Evolutionary conservation across 2,797 vertebrate genomes (phyloP).

Genomic region (Linurgus olivaceus): DNA sequence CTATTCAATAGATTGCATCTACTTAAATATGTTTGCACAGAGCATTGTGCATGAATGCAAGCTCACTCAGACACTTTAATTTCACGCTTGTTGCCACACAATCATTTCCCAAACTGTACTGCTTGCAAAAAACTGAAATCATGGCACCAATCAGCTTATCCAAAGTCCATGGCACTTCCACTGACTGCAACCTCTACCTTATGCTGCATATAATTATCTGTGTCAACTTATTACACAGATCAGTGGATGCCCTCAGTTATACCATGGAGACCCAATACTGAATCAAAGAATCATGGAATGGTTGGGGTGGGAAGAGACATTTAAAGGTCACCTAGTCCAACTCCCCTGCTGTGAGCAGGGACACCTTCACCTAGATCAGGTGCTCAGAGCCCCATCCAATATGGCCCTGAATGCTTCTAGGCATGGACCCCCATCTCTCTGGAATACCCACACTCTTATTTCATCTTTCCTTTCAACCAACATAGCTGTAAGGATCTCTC

Average conservation of each 20-base stretch:
- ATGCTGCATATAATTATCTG: neutral
- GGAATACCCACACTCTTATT: neutral
- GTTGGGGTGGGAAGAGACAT: neutral
- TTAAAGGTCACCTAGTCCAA: neutral
- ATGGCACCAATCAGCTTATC: neutral
- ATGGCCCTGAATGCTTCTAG: neutral
- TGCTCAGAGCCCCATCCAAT: neutral
- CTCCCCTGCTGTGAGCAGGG: neutral
- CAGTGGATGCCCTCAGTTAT: neutral
- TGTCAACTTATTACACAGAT: neutral
- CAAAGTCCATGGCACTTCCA: neutral
- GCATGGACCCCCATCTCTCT: neutral
- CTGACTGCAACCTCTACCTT: neutral
- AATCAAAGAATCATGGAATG: neutral
- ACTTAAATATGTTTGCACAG: neutral
- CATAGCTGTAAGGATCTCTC: neutral
- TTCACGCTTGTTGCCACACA: neutral
- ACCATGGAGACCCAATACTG: neutral
- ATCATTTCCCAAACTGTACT: neutral
- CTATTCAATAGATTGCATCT: neutral
- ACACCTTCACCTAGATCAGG: neutral
- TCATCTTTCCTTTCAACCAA: neutral
- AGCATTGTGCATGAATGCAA: neutral
- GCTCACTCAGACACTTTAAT: slow-evolving; percentile 1
- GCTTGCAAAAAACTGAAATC: neutral